Evolutionary conservation across 2,888 invertebrate genomes (phyloP).

Genomic region (Pegoplata infirma): DNA sequence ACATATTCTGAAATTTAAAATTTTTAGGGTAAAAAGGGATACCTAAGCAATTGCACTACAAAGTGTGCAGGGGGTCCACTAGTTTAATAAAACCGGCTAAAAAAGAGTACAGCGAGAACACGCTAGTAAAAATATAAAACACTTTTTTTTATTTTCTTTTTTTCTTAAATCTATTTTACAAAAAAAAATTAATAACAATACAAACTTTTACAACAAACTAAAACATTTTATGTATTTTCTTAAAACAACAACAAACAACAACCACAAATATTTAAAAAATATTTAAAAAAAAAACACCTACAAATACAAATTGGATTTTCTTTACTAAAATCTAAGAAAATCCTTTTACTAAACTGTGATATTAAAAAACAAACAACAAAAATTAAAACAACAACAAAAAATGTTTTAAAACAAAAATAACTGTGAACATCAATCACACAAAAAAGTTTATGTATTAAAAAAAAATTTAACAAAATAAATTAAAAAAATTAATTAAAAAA

Average conservation of each 20-base stretch:
- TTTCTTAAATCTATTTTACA: neutral
- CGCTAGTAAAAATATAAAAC: too few relatives aligned
- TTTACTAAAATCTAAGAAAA: conserved; percentile 57
- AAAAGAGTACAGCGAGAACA: too few relatives aligned
- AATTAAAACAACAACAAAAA: conserved; percentile 49
- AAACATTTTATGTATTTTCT: conserved; percentile 50
- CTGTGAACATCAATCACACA: conserved; percentile 56
- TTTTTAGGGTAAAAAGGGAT: too few relatives aligned
- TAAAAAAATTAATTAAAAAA: conserved; percentile 13
- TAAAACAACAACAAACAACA: conserved; percentile 34
- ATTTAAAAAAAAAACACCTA: conserved; percentile 55
- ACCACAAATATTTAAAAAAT: conserved; percentile 29
- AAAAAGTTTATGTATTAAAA: conserved; percentile 57
- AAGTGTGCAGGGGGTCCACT: too few relatives aligned
- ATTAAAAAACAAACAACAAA: conserved; percentile 60
- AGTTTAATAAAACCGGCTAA: too few relatives aligned
- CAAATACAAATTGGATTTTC: conserved; percentile 60
- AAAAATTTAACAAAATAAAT: conserved; percentile 13
- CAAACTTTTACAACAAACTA: conserved; percentile 24
- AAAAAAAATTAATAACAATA: conserved; percentile 1
- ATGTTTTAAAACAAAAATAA: conserved; percentile 47
- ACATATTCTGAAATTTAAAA: too few relatives aligned
- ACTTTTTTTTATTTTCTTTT: conserved; percentile 16
- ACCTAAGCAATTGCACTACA: too few relatives aligned
- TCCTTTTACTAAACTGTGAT: conserved; percentile 61